Evolutionary conservation across 2,797 vertebrate genomes (phyloP).

Genomic region (Halcyon leucocephala): DNA sequence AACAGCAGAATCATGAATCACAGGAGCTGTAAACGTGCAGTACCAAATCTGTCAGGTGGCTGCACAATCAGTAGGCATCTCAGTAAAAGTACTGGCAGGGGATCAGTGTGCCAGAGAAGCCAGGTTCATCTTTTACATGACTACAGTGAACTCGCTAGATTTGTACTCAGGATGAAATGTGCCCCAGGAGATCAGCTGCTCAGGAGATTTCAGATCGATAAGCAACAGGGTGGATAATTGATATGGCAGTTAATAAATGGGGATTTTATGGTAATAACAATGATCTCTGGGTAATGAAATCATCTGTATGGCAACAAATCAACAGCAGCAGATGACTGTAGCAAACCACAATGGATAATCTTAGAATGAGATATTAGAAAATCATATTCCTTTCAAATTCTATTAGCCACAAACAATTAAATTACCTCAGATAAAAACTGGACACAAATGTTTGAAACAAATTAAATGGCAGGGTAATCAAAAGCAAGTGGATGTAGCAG

Average conservation of each 20-base stretch:
- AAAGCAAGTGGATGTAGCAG: neutral
- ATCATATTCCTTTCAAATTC: slow-evolving; percentile 43
- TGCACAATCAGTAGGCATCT: neutral
- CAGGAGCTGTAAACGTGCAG: neutral
- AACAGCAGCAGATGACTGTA: slow-evolving; percentile 14
- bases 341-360: slow-evolving; percentile 16
- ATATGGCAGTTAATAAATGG: slow-evolving; percentile 47
- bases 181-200: neutral
- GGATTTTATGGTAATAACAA: slow-evolving; percentile 52
- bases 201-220: slow-evolving; percentile 16
- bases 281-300: slow-evolving; percentile 44
- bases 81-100: neutral
- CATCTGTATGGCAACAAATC: slow-evolving; percentile 28
- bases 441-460: slow-evolving; percentile 37
- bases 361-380: slow-evolving; percentile 27
- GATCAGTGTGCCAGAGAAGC: neutral
- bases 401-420: slow-evolving; percentile 29
- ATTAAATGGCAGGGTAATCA: slow-evolving; percentile 32
- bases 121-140: neutral
- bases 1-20: neutral
- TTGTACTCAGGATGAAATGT: neutral
- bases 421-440: neutral
- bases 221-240: slow-evolving; percentile 5
- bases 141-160: neutral
- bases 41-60: neutral